Evolutionary conservation across 2,888 invertebrate species (phyloP).

Genomic region (Laothoe populi): DNA sequence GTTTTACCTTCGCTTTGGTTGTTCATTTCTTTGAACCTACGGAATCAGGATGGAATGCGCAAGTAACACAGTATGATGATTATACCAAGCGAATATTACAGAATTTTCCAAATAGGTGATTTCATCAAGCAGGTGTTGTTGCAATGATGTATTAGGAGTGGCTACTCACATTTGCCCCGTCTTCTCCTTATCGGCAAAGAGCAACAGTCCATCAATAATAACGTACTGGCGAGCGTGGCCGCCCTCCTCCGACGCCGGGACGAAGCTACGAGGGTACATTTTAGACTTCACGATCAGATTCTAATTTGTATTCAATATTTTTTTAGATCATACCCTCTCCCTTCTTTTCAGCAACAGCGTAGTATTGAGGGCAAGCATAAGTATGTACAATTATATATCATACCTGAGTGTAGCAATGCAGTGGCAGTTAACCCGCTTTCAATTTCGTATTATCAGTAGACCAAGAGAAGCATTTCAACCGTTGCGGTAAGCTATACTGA

Average conservation of each 20-base stretch:
- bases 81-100: background rate
- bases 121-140: background rate
- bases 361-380: background rate
- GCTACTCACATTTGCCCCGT: conserved; percentile 17
- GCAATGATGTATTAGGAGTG: background rate
- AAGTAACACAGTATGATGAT: background rate
- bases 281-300: background rate
- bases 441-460: background rate
- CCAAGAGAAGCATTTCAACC: background rate
- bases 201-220: conserved; percentile 15
- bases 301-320: background rate
- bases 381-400: background rate
- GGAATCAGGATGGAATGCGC: background rate
- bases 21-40: background rate
- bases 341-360: conserved; percentile 11
- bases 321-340: conserved; percentile 1
- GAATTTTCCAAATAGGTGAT: background rate
- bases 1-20: background rate
- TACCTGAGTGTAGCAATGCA: background rate
- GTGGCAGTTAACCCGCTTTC: background rate
- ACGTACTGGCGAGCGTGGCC: conserved; percentile 22
- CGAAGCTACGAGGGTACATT: conserved; percentile 15
- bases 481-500: background rate
- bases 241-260: conserved; percentile 24
- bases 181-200: conserved; percentile 6